Evolutionary conservation across 2,888 invertebrate species (phyloP).

Genomic region (Sturmia bella): DNA sequence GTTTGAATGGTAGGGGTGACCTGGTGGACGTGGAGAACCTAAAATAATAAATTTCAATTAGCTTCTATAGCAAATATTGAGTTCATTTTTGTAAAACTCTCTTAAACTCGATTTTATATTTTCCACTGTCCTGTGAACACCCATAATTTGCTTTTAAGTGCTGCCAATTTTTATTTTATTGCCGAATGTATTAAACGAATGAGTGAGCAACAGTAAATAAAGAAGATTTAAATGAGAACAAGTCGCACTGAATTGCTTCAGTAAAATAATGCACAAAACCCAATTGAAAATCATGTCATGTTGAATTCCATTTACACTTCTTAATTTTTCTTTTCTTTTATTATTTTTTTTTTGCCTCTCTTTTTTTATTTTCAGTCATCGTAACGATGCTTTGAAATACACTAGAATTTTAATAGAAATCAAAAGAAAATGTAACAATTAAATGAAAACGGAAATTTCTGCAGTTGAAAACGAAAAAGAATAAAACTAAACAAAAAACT

Average conservation of each 20-base stretch:
- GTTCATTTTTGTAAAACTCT: not conserved
- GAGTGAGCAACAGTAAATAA: constrained; percentile 39
- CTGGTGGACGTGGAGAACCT: too few relatives aligned
- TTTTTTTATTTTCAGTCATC: not conserved
- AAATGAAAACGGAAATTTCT: constrained; percentile 19
- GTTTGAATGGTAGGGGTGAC: too few relatives aligned
- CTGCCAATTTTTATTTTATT: constrained; percentile 15
- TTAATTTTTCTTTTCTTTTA: constrained; percentile 27
- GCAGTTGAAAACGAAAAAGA: constrained; percentile 3
- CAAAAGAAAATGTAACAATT: not conserved
- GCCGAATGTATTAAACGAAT: constrained; percentile 26
- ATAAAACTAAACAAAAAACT: constrained; percentile 14
- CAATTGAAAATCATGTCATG: constrained; percentile 62
- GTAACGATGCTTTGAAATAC: constrained; percentile 1
- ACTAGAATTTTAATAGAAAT: constrained; percentile 30
- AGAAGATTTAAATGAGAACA: constrained; percentile 35
- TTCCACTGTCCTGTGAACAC: too few relatives aligned
- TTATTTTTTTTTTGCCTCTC: not conserved
- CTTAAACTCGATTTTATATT: too few relatives aligned
- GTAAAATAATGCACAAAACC: constrained; percentile 22
- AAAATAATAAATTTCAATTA: too few relatives aligned
- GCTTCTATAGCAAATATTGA: too few relatives aligned
- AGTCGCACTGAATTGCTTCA: constrained; percentile 27
- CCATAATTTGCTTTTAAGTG: not conserved
- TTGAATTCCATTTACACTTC: constrained; percentile 50